A percentile compares a stretch with the other conserved stretches of the same genome.
These are phyloP conservation scores for Protaetia brevitarsis DNA, from an alignment of 1,140 invertebrate genomes.

Conservation along the genomic window DNA sequence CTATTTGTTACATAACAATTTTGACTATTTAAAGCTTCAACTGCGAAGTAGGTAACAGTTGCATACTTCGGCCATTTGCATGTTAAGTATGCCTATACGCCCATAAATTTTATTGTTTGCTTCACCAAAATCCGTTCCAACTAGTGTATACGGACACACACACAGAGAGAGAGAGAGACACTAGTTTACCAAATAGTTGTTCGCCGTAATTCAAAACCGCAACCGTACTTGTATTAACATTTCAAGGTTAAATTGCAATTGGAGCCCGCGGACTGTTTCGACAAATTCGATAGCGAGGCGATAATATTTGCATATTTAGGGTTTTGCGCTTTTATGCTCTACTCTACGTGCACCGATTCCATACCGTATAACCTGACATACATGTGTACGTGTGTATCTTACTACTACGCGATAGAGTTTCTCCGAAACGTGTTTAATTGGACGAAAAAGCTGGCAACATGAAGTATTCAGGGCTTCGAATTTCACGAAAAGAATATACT, in stretches of 20 bases:
- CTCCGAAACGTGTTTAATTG: slow-evolving; percentile 16
- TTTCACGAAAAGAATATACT: slow-evolving; percentile 15
- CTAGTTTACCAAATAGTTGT: no score
- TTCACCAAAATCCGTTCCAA: no score
- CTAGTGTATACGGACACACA: no score
- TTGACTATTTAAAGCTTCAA: no score
- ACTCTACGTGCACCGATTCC: neutral
- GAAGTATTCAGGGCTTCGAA: neutral
- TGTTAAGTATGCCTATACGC: no score
- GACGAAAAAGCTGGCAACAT: slow-evolving; percentile 1
- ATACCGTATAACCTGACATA: neutral
- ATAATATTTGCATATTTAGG: slow-evolving; percentile 7
- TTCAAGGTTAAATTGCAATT: slow-evolving; percentile 12
- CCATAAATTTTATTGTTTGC: no score
- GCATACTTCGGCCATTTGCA: no score
- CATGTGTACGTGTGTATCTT: neutral
- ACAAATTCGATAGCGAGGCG: slow-evolving; percentile 1
- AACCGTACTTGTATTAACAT: neutral
- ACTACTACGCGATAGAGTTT: neutral
- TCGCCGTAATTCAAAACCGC: slow-evolving; percentile 9
- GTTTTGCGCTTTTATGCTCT: neutral
- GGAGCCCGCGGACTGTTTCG: neutral
- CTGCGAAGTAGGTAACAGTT: no score
- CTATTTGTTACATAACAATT: no score
- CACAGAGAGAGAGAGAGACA: no score